Conservation (phyloP, 37 sponge, comb jelly and placozoan genomes). For the Cladorhizidae sp. region DNA sequence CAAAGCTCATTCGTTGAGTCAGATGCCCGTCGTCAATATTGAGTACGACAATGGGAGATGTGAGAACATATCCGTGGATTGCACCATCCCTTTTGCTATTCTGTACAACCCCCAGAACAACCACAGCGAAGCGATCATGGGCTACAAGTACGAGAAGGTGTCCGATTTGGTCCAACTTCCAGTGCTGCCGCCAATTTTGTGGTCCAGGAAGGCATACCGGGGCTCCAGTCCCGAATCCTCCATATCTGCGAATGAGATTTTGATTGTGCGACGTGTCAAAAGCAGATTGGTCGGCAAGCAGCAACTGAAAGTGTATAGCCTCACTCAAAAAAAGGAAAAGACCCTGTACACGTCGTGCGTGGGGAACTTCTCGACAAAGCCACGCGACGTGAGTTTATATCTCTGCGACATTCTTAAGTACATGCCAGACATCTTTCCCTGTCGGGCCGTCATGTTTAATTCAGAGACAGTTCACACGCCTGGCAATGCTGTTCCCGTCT, state of each 20-base stretch:
- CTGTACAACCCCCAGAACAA: constrained; percentile 51
- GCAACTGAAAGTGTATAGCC: constrained; percentile 43
- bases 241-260: constrained; percentile 37
- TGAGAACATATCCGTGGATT: constrained; percentile 49
- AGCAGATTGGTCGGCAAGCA: constrained; percentile 19
- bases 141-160: constrained; percentile 45
- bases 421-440: constrained; percentile 44
- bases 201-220: constrained; percentile 35
- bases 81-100: constrained; percentile 44
- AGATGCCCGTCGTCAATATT: constrained; percentile 33
- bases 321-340: constrained; percentile 38
- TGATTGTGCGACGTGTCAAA: constrained; percentile 31
- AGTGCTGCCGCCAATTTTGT: constrained; percentile 40
- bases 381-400: constrained; percentile 53
- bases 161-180: constrained; percentile 44
- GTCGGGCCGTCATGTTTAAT: constrained; percentile 39
- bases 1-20: constrained; percentile 60
- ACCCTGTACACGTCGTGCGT: constrained; percentile 32
- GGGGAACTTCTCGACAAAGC: constrained; percentile 63
- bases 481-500: neutral
- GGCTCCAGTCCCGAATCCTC: constrained; percentile 50
- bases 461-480: neutral
- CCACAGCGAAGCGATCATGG: constrained; percentile 9
- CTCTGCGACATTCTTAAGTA: constrained; percentile 61
- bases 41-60: constrained; percentile 23